phyloP scores from a whole-genome alignment of 1,140 invertebrate species.

The Bombus balteatus region DNA sequence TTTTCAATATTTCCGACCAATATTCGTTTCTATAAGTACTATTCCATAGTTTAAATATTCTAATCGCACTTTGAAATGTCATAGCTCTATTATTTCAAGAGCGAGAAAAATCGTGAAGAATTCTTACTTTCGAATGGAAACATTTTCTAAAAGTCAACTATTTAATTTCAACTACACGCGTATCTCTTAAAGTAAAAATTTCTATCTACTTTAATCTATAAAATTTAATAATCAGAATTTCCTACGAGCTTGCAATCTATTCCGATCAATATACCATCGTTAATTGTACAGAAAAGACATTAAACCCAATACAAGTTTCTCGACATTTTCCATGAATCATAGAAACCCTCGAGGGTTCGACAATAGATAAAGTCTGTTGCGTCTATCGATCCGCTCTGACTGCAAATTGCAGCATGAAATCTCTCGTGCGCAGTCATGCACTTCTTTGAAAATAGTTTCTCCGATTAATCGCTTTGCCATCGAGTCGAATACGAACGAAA shows the following conservation, averaged over 20 bases:
- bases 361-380: constrained; percentile 22
- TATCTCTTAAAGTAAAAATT: neutral
- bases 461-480: constrained; percentile 40
- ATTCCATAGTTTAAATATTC: no score
- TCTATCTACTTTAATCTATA: neutral
- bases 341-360: neutral
- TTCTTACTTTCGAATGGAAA: neutral
- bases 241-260: neutral
- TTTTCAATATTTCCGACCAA: no score
- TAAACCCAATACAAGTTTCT: neutral
- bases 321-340: constrained; percentile 16
- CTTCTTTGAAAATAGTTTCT: constrained; percentile 47
- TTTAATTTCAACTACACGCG: neutral
- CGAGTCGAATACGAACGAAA: constrained; percentile 36
- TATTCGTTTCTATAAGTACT: no score
- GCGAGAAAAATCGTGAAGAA: no score
- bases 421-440: constrained; percentile 41
- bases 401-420: constrained; percentile 40
- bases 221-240: neutral
- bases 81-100: neutral
- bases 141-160: neutral
- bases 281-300: neutral
- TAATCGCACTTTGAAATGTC: no score
- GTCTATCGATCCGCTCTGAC: constrained; percentile 4
- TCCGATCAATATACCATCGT: neutral